Percentiles rank a stretch among this genome's conserved stretches.
phyloP scores from a whole-genome alignment of 1,140 invertebrate genomes.

The Lucilia cuprina region DNA sequence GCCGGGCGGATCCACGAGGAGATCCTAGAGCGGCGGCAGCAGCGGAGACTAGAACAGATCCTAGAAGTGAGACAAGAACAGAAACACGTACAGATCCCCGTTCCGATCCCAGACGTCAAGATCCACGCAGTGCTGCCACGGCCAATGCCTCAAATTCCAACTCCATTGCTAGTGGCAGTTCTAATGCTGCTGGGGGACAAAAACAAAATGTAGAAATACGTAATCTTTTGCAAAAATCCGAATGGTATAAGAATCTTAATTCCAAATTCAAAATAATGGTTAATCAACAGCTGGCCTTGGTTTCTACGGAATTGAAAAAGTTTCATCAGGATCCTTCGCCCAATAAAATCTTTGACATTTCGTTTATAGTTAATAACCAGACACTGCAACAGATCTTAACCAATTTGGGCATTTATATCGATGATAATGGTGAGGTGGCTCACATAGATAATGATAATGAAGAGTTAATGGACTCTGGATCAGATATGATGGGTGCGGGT shows the following conservation, averaged over 20 bases:
- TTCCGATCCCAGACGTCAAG: conserved; percentile 28
- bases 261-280: conserved; percentile 73
- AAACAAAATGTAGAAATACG: conserved; percentile 65
- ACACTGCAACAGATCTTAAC: conserved; percentile 66
- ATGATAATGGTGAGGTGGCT: conserved; percentile 67
- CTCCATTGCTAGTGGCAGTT: background rate
- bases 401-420: conserved; percentile 66
- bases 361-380: conserved; percentile 64
- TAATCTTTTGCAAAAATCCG: conserved; percentile 68
- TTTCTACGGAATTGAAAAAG: conserved; percentile 68
- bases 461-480: conserved; percentile 61
- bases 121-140: background rate
- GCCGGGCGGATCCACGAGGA: background rate
- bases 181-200: conserved; percentile 25
- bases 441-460: conserved; percentile 60
- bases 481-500: conserved; percentile 60
- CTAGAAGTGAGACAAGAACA: background rate
- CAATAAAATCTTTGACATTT: conserved; percentile 66
- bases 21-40: conserved; percentile 42
- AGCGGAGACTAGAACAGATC: background rate
- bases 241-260: conserved; percentile 72
- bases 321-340: conserved; percentile 65
- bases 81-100: conserved; percentile 30
- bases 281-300: conserved; percentile 70
- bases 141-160: background rate